Evolutionary conservation across 2,888 invertebrate species (phyloP).

Genomic region (Drosophila phalerata): DNA sequence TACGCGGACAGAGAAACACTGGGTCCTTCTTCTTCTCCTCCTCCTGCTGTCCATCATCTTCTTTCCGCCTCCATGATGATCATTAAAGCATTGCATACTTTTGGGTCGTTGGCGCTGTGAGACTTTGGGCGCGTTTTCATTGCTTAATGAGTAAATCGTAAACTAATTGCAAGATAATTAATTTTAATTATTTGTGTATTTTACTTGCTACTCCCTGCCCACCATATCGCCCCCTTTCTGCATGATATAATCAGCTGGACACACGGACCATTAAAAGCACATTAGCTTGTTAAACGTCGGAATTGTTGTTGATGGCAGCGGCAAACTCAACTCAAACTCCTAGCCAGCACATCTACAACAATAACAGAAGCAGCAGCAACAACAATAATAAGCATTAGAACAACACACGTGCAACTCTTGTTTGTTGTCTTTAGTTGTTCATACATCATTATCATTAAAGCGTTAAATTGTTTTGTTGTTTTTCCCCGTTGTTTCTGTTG

Average conservation of each 20-base stretch:
- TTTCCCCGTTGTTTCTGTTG: constrained; percentile 17
- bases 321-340: constrained; percentile 29
- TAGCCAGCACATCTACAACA: constrained; percentile 14
- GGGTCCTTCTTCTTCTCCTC: neutral
- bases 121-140: constrained; percentile 39
- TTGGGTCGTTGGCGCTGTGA: constrained; percentile 12
- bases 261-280: constrained; percentile 77
- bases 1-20: constrained; percentile 7
- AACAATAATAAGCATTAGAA: constrained; percentile 39
- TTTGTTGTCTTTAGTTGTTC: constrained; percentile 77
- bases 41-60: neutral
- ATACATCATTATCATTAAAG: constrained; percentile 81
- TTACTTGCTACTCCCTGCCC: constrained; percentile 48
- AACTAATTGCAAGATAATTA: constrained; percentile 80
- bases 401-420: constrained; percentile 65
- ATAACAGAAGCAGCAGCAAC: constrained; percentile 27
- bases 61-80: constrained; percentile 1
- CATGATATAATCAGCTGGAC: constrained; percentile 73
- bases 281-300: constrained; percentile 76
- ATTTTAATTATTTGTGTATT: constrained; percentile 80
- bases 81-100: constrained; percentile 42
- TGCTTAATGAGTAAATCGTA: constrained; percentile 79
- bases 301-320: constrained; percentile 57
- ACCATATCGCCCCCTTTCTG: neutral
- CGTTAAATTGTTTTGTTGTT: constrained; percentile 78